These are phyloP conservation scores for Anastrepha obliqua DNA, from an alignment of 1,140 invertebrate species.

Conservation along the genomic window DNA sequence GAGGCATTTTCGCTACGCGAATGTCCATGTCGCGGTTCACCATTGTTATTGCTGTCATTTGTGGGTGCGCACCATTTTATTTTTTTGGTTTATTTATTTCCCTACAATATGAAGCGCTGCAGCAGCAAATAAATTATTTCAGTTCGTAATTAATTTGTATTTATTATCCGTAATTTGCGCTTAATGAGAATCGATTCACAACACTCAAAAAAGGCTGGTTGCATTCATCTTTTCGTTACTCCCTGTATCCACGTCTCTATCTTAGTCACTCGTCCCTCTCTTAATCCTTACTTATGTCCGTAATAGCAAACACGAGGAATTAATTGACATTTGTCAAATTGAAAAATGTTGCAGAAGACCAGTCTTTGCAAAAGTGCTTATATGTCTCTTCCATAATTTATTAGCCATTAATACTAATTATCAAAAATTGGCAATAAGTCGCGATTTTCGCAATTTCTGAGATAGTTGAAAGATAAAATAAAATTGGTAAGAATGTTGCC, in stretches of 20 bases:
- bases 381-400: no score
- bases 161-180: conserved; percentile 22
- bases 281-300: not conserved
- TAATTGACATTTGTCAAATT: not conserved
- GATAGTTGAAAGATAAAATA: no score
- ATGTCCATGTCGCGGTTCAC: not conserved
- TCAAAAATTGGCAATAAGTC: no score
- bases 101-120: not conserved
- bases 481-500: no score
- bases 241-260: not conserved
- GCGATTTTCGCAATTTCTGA: no score
- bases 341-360: not conserved
- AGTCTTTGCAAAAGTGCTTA: no score
- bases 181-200: conserved; percentile 22
- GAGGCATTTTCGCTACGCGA: not conserved
- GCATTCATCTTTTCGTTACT: not conserved
- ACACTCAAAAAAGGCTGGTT: not conserved
- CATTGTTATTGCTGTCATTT: not conserved
- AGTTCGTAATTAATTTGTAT: conserved; percentile 31
- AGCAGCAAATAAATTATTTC: conserved; percentile 27
- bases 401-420: not conserved
- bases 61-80: not conserved
- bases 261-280: not conserved
- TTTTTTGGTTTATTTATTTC: not conserved
- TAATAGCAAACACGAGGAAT: not conserved